Conservation (phyloP, 2,113 vertebrate genomes). For the Carlito syrichta region DNA sequence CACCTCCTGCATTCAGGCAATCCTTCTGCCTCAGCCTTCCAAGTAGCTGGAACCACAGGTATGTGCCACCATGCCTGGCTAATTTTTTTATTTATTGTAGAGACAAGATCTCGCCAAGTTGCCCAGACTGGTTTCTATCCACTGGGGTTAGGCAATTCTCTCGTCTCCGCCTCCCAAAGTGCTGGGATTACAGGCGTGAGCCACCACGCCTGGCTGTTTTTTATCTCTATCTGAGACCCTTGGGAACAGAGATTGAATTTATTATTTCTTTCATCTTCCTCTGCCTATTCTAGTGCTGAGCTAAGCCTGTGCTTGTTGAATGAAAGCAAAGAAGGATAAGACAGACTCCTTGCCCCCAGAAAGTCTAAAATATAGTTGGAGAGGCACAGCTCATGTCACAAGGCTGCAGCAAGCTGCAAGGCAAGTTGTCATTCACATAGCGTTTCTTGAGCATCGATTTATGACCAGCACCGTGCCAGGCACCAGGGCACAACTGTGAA, state of each 20-base stretch:
- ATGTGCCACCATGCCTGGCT: too few species aligned
- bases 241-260: background rate
- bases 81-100: too few species aligned
- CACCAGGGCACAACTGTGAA: background rate
- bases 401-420: background rate
- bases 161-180: too few species aligned
- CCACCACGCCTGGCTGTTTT: too few species aligned
- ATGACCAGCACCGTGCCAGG: background rate
- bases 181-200: too few species aligned
- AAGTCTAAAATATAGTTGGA: background rate
- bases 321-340: background rate
- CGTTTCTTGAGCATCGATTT: rapidly evolving
- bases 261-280: background rate
- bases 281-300: background rate
- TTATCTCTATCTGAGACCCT: too few species aligned
- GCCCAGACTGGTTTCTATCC: too few species aligned
- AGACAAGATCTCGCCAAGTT: too few species aligned
- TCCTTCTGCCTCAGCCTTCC: too few species aligned
- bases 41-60: too few species aligned
- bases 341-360: background rate
- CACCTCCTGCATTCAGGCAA: too few species aligned
- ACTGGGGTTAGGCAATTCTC: too few species aligned
- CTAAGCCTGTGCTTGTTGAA: rapidly evolving
- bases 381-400: rapidly evolving
- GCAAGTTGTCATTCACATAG: rapidly evolving